Evolutionary conservation across 2,113 vertebrate genomes (phyloP).

Genomic region (Condylura cristata): DNA sequence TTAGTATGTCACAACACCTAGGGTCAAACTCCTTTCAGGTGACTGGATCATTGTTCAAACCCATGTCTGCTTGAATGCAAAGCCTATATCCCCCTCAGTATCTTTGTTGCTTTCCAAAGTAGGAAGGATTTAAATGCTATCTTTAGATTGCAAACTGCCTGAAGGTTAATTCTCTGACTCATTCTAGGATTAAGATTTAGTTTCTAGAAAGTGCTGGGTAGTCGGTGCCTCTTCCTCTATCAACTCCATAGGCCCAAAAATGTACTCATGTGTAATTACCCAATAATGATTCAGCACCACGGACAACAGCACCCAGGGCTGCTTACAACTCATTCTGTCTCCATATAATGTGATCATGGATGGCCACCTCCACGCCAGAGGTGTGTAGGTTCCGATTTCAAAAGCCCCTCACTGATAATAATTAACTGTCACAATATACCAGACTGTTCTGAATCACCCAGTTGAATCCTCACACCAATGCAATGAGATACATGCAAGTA

Average conservation of each 20-base stretch:
- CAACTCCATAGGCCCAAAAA: background rate
- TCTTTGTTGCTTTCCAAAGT: background rate
- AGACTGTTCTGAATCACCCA: background rate
- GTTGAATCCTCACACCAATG: background rate
- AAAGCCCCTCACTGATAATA: background rate
- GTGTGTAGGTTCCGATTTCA: background rate
- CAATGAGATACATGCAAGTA: background rate
- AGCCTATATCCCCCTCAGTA: background rate
- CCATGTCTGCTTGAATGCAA: background rate
- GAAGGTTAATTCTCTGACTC: background rate
- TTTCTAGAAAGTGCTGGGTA: background rate
- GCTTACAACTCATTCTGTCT: background rate
- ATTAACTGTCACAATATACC: background rate
- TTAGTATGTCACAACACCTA: background rate
- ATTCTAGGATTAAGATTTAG: background rate
- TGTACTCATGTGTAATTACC: background rate
- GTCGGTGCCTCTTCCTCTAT: background rate
- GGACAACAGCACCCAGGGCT: background rate
- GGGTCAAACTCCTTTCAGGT: background rate
- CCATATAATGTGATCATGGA: background rate
- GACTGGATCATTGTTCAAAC: background rate
- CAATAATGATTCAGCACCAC: conserved; percentile 42
- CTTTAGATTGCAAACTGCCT: background rate
- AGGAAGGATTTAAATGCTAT: background rate
- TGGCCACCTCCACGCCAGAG: background rate